These are phyloP conservation scores for Muricea muricata DNA, from an alignment of 92 coral and sea anemone genomes.

Conservation along the genomic window DNA sequence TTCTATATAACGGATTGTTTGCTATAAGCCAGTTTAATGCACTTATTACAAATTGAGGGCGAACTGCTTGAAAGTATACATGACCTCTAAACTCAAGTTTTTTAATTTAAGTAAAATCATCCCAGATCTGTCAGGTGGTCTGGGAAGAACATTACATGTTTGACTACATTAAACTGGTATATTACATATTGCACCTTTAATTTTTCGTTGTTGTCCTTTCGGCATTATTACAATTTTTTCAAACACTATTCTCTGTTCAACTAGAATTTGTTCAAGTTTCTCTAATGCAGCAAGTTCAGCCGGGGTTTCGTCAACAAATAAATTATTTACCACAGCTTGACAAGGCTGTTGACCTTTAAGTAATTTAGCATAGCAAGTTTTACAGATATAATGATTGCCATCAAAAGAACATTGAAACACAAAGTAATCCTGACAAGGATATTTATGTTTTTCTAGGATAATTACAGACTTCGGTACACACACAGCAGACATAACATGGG, in stretches of 20 bases:
- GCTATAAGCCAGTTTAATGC: slow-evolving; percentile 31
- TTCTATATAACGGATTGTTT: slow-evolving; percentile 56
- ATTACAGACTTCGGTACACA: slow-evolving; percentile 58
- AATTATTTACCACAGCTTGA: slow-evolving; percentile 68
- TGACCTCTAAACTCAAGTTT: slow-evolving; percentile 72
- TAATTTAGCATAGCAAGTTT: slow-evolving; percentile 72
- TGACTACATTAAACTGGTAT: no score
- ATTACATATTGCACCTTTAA: slow-evolving; percentile 14
- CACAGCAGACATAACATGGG: slow-evolving; percentile 63
- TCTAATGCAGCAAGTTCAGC: slow-evolving; percentile 60
- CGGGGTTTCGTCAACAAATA: slow-evolving; percentile 67
- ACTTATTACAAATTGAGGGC: no score
- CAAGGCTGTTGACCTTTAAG: slow-evolving; percentile 66
- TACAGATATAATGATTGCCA: slow-evolving; percentile 69
- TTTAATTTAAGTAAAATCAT: slow-evolving; percentile 31
- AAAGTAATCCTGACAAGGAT: not conserved
- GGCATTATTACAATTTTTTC: slow-evolving; percentile 63
- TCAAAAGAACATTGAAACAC: slow-evolving; percentile 54
- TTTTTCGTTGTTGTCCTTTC: slow-evolving; percentile 44
- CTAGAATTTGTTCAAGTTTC: slow-evolving; percentile 23
- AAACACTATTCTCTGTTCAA: slow-evolving; percentile 49
- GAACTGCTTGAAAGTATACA: slow-evolving; percentile 16
- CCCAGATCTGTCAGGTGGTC: slow-evolving; percentile 67
- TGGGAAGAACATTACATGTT: no score
- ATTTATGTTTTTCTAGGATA: slow-evolving; percentile 43